Evolutionary conservation across 2,888 invertebrate genomes (phyloP).

Genomic region (Phyllotreta striolata): DNA sequence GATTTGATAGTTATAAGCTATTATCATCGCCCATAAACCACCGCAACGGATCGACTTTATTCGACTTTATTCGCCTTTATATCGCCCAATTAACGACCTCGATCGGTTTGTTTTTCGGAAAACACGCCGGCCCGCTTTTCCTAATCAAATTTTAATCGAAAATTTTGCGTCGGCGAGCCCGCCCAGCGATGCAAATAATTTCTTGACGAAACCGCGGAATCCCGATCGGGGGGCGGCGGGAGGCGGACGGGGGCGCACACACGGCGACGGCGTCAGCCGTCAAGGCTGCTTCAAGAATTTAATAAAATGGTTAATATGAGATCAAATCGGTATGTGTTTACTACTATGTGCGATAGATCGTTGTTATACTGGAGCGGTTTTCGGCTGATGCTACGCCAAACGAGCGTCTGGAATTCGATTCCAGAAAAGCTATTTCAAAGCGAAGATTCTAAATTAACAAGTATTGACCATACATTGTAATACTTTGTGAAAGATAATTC

Average conservation of each 20-base stretch:
- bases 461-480: too few relatives aligned
- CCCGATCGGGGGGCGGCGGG: conserved; percentile 18
- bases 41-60: conserved; percentile 25
- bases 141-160: conserved; percentile 22
- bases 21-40: conserved; percentile 37
- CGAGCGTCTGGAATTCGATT: too few relatives aligned
- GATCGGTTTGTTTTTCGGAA: conserved; percentile 25
- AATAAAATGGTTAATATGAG: conserved; percentile 41
- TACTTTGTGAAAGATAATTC: too few relatives aligned
- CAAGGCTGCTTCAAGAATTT: conserved; percentile 34
- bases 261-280: conserved; percentile 10
- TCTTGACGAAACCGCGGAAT: conserved; percentile 30
- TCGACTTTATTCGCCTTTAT: conserved; percentile 34
- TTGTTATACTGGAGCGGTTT: too few relatives aligned
- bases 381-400: too few relatives aligned
- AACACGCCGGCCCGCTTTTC: not conserved
- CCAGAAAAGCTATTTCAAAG: too few relatives aligned
- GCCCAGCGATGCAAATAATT: conserved; percentile 27
- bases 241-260: conserved; percentile 20
- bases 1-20: conserved; percentile 36
- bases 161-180: conserved; percentile 14
- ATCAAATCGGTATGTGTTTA: conserved; percentile 41
- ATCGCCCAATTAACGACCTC: conserved; percentile 34
- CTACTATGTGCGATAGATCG: conserved; percentile 5
- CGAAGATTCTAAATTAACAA: too few relatives aligned